A percentile compares a stretch with the other conserved stretches of the same genome.
phyloP scores from a whole-genome alignment of 2,113 vertebrate genomes.

The Forbesichthys papilliferus region DNA sequence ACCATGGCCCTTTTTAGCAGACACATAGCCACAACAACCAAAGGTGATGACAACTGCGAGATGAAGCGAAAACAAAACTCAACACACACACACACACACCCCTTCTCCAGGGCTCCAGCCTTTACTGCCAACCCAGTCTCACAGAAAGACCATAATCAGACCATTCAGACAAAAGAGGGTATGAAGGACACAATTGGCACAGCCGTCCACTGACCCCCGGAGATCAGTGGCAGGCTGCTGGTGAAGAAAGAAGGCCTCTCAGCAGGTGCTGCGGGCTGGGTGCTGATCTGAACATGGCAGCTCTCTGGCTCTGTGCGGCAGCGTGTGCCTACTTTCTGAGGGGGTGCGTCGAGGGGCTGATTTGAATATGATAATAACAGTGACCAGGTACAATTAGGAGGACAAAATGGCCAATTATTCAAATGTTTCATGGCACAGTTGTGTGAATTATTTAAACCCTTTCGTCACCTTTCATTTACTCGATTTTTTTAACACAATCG shows the following conservation, averaged over 20 bases:
- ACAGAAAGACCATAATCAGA: conserved; percentile 60
- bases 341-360: conserved; percentile 31
- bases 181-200: conserved; percentile 56
- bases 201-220: conserved; percentile 53
- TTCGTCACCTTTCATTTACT: no score
- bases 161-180: conserved; percentile 47
- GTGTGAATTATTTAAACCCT: no score
- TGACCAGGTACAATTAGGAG: conserved; percentile 26
- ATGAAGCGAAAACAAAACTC: conserved; percentile 7
- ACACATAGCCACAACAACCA: conserved; percentile 16
- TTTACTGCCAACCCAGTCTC: conserved; percentile 38
- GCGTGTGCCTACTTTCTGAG: conserved; percentile 49
- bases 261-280: conserved; percentile 59
- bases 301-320: conserved; percentile 52
- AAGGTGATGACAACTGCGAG: conserved; percentile 7
- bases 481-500: no score
- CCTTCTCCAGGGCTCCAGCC: conserved; percentile 10
- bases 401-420: not conserved
- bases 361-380: conserved; percentile 33
- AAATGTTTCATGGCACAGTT: no score
- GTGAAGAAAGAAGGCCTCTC: conserved; percentile 65
- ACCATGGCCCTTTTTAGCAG: conserved; percentile 2
- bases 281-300: conserved; percentile 20
- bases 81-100: conserved; percentile 14
- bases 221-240: conserved; percentile 58